A percentile compares a stretch with the other conserved stretches of the same genome.
Conservation (phyloP, 2,113 vertebrate species). For the Pseudolaguvia tuberculata region DNA sequence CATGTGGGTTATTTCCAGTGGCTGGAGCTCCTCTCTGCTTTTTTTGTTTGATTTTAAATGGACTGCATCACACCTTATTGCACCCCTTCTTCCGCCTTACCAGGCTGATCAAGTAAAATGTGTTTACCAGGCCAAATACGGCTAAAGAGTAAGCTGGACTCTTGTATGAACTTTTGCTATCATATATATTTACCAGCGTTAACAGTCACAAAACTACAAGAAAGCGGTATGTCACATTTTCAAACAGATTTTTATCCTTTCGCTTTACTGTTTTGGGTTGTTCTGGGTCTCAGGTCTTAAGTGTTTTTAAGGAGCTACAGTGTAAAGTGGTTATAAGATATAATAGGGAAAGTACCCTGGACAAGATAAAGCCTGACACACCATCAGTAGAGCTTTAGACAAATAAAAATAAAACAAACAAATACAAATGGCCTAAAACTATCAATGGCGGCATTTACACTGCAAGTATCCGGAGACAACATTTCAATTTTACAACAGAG, state of each 20-base stretch:
- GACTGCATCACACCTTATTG: slow-evolving; percentile 55
- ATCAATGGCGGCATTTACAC: too few species aligned
- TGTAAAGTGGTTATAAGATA: not conserved
- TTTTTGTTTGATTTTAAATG: slow-evolving; percentile 51
- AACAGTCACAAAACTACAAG: slow-evolving; percentile 89
- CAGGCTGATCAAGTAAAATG: slow-evolving; percentile 79
- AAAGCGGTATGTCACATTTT: slow-evolving; percentile 94
- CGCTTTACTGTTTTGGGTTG: slow-evolving; percentile 63
- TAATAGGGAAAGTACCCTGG: not conserved
- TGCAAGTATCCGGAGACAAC: too few species aligned
- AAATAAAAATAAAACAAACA: not conserved
- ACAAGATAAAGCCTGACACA: not conserved
- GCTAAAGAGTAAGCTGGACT: slow-evolving; percentile 93
- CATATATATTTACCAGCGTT: slow-evolving; percentile 88
- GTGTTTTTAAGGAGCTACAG: slow-evolving; percentile 11
- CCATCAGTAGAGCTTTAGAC: not conserved
- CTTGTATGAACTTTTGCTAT: slow-evolving; percentile 89
- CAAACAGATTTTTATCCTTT: slow-evolving; percentile 75
- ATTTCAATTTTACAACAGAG: too few species aligned
- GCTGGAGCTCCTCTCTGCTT: slow-evolving; percentile 47
- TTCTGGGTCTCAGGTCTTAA: slow-evolving; percentile 29
- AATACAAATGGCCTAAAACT: too few species aligned
- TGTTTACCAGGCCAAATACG: slow-evolving; percentile 80
- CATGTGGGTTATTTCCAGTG: slow-evolving; percentile 50
- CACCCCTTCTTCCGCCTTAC: slow-evolving; percentile 79